Base-by-base conservation (phyloP, 2,888 invertebrate species). In the Zootermopsis nevadensis region DNA sequence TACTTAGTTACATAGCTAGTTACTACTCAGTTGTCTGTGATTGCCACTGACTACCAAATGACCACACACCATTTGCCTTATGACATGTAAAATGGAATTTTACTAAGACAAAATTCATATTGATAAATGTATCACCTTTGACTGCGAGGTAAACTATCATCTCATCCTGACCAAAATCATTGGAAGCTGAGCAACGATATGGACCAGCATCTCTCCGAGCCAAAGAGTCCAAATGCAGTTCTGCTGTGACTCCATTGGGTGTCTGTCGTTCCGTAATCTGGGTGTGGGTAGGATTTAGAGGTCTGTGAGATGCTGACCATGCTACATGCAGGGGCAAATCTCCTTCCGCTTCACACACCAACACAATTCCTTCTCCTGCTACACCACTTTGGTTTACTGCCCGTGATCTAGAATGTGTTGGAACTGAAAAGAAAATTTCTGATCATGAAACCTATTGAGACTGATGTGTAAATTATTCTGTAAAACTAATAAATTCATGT, bases 121-220 rank as follows among this genome's bases (percentile, higher is more conserved):
- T 4, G 19, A 48, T 19, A 48, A 19, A 48, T 15, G 15, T 15
- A 86, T 83, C 84, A 91, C 91, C 91, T 88, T 90, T 89, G 38
- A 91, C 90, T n/a, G 89, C 87, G 38, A 91, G 88, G 84, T 90
- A 88, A 83, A 91, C 89, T 69, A 89, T 88, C 86, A 90, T 88
- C 48, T 89, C 88, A 85, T 90, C 91, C 83, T 90, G 88, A 8
- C 91, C 91, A 86, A 89, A 91, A 60, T 89, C 88, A 86, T 91
- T 91, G 84, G 89, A 89, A 15, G 91, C 91, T 80, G 87, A 88
- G 86, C 91, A 91, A 33, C 89, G 89, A 86, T 90, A 91, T 53
- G 89, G 85, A 15, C 88, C 88, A 10, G 88, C 87, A 81, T 89
- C 88, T 33, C 86, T 83, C 12, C 87, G 85, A 8, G 86, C 85